A percentile compares a stretch with the other conserved stretches of the same genome.
These are phyloP conservation scores for Tapirus terrestris DNA, from an alignment of 2,113 vertebrate genomes.

Conservation along the genomic window DNA sequence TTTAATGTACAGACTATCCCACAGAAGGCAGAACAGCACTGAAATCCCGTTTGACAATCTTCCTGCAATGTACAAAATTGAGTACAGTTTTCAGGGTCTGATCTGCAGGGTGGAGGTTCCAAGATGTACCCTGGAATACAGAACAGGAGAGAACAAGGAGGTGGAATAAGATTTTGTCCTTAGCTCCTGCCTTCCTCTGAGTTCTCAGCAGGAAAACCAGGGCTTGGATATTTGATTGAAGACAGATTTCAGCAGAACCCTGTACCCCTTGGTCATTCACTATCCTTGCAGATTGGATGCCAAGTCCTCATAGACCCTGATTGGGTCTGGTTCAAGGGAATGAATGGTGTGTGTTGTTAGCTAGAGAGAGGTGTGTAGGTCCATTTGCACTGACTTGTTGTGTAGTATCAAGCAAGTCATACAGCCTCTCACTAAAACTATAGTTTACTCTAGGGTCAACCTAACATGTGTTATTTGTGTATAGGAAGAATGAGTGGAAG, in stretches of 20 bases:
- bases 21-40: slow-evolving; percentile 74
- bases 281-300: not conserved
- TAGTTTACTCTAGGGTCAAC: not conserved
- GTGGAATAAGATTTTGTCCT: not conserved
- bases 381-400: not conserved
- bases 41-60: not conserved
- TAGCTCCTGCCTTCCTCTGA: not conserved
- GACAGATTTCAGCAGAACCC: not conserved
- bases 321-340: not conserved
- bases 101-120: slow-evolving; percentile 71
- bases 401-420: not conserved
- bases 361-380: not conserved
- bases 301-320: not conserved
- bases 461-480: not conserved
- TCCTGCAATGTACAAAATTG: not conserved
- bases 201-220: not conserved
- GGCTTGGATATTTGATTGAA: not conserved
- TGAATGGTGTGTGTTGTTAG: not conserved
- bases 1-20: slow-evolving; percentile 60
- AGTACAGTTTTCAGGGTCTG: not conserved
- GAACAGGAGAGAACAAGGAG: not conserved
- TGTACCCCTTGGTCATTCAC: not conserved
- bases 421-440: not conserved
- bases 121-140: slow-evolving; percentile 58
- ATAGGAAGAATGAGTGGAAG: not conserved